Conservation (phyloP, 1,140 invertebrate species). For the Stegodyphus mimosarum region DNA sequence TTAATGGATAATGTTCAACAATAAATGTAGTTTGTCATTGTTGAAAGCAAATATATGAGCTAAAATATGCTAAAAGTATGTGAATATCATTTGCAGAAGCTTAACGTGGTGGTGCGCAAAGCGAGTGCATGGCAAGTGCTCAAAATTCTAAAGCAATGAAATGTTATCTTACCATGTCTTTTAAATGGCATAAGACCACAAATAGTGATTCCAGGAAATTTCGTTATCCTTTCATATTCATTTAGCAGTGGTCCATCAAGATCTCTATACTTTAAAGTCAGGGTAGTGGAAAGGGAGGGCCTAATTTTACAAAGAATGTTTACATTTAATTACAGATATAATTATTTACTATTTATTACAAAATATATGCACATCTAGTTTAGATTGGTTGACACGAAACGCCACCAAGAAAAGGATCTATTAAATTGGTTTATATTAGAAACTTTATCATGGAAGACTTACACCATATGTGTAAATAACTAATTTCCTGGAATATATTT, state of each 20-base stretch:
- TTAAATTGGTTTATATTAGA: neutral
- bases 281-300: constrained; percentile 35
- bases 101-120: too few species aligned
- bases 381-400: neutral
- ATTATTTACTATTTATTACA: neutral
- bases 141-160: too few species aligned
- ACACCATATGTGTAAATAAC: neutral
- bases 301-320: neutral
- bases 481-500: too few species aligned
- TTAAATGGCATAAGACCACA: constrained; percentile 38
- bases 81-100: too few species aligned
- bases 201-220: constrained; percentile 50
- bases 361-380: neutral
- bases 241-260: constrained; percentile 35
- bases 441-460: neutral
- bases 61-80: too few species aligned
- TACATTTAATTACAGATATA: neutral
- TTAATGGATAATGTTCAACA: too few species aligned
- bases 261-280: constrained; percentile 41
- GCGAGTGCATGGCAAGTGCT: too few species aligned
- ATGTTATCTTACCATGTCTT: constrained; percentile 13
- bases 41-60: too few species aligned
- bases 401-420: neutral
- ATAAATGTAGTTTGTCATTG: too few species aligned
- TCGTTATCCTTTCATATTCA: constrained; percentile 25